A percentile compares a stretch with the other conserved stretches of the same genome.
Evolutionary conservation across 2,797 vertebrate species (phyloP).

Genomic region (Molossus alvarezi): DNA sequence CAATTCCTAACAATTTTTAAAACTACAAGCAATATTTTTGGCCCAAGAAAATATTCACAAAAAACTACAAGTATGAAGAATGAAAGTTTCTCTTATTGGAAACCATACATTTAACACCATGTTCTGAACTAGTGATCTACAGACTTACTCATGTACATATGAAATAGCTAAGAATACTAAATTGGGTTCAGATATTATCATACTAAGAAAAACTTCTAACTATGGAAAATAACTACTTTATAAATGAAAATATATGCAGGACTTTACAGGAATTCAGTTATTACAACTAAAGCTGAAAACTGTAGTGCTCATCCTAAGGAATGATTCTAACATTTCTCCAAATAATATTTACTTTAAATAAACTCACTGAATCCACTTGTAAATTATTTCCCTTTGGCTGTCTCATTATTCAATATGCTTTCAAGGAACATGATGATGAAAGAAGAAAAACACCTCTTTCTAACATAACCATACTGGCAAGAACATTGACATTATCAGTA

Average conservation of each 20-base stretch:
- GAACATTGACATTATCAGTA: constrained; percentile 92
- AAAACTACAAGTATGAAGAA: constrained; percentile 41
- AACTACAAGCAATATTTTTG: constrained; percentile 43
- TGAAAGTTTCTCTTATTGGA: constrained; percentile 14
- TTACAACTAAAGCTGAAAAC: constrained; percentile 68
- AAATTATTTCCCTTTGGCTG: constrained; percentile 90
- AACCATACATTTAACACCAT: constrained; percentile 60
- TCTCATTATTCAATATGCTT: constrained; percentile 92
- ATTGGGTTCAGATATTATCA: constrained; percentile 41
- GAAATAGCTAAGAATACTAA: constrained; percentile 66
- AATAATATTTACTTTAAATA: constrained; percentile 90
- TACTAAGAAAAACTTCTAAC: constrained; percentile 35
- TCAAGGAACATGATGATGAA: constrained; percentile 92
- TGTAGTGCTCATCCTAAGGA: constrained; percentile 74
- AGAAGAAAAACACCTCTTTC: constrained; percentile 92
- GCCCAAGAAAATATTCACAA: constrained; percentile 12
- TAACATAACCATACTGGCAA: constrained; percentile 92
- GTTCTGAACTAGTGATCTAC: neutral
- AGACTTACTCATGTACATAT: constrained; percentile 46
- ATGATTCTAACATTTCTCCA: constrained; percentile 82
- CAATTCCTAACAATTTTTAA: constrained; percentile 35
- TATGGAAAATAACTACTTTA: constrained; percentile 61
- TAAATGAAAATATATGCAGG: constrained; percentile 52
- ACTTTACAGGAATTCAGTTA: constrained; percentile 58
- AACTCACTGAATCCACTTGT: constrained; percentile 88